phyloP scores from a whole-genome alignment of 2,797 vertebrate species.

The Scarus forsteni region DNA sequence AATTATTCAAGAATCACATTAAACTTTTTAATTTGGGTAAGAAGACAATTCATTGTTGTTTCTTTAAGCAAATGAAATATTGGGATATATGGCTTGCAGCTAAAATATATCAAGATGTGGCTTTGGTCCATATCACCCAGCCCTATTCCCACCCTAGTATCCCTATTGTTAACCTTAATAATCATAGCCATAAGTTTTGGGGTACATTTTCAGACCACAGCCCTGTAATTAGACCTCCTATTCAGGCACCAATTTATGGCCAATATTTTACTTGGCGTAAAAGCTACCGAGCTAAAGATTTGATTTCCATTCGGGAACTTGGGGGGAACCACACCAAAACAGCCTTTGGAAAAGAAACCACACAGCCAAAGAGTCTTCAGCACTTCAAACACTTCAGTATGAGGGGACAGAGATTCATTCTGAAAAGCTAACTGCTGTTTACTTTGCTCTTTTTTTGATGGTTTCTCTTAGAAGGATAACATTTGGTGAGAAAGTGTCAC shows the following conservation, averaged over 20 bases:
- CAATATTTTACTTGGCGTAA: conserved; percentile 78
- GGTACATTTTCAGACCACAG: conserved; percentile 56
- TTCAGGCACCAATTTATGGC: conserved; percentile 76
- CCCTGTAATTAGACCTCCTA: conserved; percentile 77
- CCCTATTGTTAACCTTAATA: conserved; percentile 77
- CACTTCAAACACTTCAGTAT: conserved; percentile 76
- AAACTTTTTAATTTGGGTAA: too few species aligned
- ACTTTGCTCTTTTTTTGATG: conserved; percentile 64
- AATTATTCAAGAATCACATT: too few species aligned
- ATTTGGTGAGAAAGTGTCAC: conserved; percentile 80
- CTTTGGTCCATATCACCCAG: conserved; percentile 29
- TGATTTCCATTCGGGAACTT: conserved; percentile 71
- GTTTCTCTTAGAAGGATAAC: conserved; percentile 72
- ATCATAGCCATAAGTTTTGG: conserved; percentile 67
- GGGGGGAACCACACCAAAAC: conserved; percentile 78
- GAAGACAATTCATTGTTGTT: too few species aligned
- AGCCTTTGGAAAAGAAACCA: conserved; percentile 75
- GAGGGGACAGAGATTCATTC: conserved; percentile 67
- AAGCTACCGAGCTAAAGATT: conserved; percentile 74
- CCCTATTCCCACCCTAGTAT: conserved; percentile 35
- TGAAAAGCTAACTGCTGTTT: conserved; percentile 76
- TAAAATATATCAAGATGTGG: conserved; percentile 33
- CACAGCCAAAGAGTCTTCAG: conserved; percentile 60
- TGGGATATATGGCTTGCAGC: too few species aligned
- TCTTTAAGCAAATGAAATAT: too few species aligned